Evolutionary conservation across 2,113 vertebrate genomes (phyloP).

Genomic region (Stegastes partitus): DNA sequence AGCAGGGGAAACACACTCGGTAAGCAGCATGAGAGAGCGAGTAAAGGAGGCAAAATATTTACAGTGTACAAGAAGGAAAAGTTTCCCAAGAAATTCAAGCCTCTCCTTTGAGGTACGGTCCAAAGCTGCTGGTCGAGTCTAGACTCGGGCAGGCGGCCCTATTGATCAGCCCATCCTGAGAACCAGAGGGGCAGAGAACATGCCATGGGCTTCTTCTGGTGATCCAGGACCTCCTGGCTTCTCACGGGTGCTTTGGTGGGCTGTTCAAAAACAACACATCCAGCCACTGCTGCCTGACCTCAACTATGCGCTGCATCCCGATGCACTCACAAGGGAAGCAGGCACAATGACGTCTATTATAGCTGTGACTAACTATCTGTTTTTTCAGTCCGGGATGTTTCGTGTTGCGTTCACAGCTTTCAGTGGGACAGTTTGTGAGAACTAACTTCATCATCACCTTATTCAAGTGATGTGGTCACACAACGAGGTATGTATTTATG

Average conservation of each 20-base stretch:
- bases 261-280: slow-evolving; percentile 53
- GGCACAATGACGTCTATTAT: slow-evolving; percentile 46
- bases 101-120: slow-evolving; percentile 73
- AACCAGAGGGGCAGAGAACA: slow-evolving; percentile 50
- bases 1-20: slow-evolving; percentile 56
- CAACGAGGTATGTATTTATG: slow-evolving; percentile 2
- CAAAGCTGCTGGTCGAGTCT: slow-evolving; percentile 67
- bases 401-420: slow-evolving; percentile 8
- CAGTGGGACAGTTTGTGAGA: slow-evolving; percentile 3
- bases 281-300: slow-evolving; percentile 47
- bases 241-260: slow-evolving; percentile 56
- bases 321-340: slow-evolving; percentile 47
- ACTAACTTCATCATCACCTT: background rate
- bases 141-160: slow-evolving; percentile 55
- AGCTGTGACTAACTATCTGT: background rate
- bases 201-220: slow-evolving; percentile 45
- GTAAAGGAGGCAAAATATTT: slow-evolving; percentile 77
- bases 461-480: slow-evolving; percentile 6
- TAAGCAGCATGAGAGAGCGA: slow-evolving; percentile 68
- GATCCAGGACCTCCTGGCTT: slow-evolving; percentile 62
- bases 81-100: slow-evolving; percentile 78
- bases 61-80: slow-evolving; percentile 70
- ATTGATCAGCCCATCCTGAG: slow-evolving; percentile 66
- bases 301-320: slow-evolving; percentile 50
- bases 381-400: background rate